Evolutionary conservation across 2,888 invertebrate genomes (phyloP), one percentile per base, ranked within the genome.

Genomic region (Lepidocyrtoides sp.): DNA sequence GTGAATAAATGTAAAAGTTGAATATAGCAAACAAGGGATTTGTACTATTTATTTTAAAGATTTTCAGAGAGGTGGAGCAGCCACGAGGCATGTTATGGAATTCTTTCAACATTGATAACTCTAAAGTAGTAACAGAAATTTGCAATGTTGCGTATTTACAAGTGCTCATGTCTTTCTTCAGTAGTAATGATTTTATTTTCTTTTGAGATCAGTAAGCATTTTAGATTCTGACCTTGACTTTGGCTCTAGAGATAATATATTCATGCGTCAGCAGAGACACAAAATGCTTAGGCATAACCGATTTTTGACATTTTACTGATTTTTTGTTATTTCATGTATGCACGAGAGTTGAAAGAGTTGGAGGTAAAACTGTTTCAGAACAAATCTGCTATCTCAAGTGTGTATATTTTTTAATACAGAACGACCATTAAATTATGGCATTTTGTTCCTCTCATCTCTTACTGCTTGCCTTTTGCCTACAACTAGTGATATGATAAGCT

Each of bases 151-250:
- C 41, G n/a, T 23, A 12, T 0, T 20, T 20, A 72, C 72, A 8
- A 72, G 7, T 72, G 17, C 23, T 29, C 44, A 29, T 72, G 72
- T 72, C 72, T 72, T 3, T 44, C 41, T 72, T 72, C 72, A 23
- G 14, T 63, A 7, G 44, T 72, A 10, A 20, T 72, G 41, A 20
- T 72, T 72, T 75, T 77, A 60, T 41, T 66, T 48, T 79, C 48
- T 29, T 79, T 79, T 3, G 32, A 85, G 23, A n/a, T n/a, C 44
- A 66, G 17, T 5, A 79, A 29, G 23, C 57, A n/a, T 17, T 23
- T 79, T 20, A 63, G 26, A 86, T 79, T 79, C 29, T 81, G 87
- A 66, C 87, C 87, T 88, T 88, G 87, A 88, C 87, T 88, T 69
- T 88, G 41, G 36, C 66, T 82, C 60, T 83, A 0, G 20, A 81